Conservation (phyloP, 2,888 invertebrate genomes). For the Chrysolina haemoptera region DNA sequence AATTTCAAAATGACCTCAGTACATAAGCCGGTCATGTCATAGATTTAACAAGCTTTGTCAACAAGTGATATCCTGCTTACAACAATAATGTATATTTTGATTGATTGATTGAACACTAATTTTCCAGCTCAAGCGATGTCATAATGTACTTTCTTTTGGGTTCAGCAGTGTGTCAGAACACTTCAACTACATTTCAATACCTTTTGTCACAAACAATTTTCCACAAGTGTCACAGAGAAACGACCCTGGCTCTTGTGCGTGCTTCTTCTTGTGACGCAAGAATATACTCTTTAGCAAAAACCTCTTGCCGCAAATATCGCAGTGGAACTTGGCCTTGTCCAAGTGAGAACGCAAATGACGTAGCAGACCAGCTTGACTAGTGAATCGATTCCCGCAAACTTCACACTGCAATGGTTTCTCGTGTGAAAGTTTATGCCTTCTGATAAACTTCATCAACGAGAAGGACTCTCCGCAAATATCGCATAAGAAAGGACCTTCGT, state of each 20-base stretch:
- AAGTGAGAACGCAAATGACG: background rate
- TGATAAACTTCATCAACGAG: background rate
- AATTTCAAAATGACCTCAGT: too few relatives aligned
- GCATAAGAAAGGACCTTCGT: slow-evolving; percentile 1
- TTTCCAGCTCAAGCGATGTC: too few relatives aligned
- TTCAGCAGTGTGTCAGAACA: too few relatives aligned
- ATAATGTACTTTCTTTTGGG: too few relatives aligned
- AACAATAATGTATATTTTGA: too few relatives aligned
- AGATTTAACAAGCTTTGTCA: too few relatives aligned
- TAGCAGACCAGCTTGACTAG: background rate
- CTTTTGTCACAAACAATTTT: background rate
- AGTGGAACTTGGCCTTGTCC: background rate
- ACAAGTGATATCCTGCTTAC: too few relatives aligned
- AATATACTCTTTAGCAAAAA: background rate
- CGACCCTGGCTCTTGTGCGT: background rate
- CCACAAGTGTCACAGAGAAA: background rate
- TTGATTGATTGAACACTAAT: too few relatives aligned
- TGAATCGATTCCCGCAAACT: background rate
- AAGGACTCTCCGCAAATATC: background rate
- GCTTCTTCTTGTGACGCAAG: background rate
- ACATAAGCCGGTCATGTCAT: too few relatives aligned
- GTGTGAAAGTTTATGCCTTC: background rate
- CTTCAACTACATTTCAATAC: background rate
- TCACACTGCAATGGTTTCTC: background rate
- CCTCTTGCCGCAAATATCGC: slow-evolving; percentile 10